Conservation (phyloP, 1,140 invertebrate genomes). For the Medauroidea extradentata region DNA sequence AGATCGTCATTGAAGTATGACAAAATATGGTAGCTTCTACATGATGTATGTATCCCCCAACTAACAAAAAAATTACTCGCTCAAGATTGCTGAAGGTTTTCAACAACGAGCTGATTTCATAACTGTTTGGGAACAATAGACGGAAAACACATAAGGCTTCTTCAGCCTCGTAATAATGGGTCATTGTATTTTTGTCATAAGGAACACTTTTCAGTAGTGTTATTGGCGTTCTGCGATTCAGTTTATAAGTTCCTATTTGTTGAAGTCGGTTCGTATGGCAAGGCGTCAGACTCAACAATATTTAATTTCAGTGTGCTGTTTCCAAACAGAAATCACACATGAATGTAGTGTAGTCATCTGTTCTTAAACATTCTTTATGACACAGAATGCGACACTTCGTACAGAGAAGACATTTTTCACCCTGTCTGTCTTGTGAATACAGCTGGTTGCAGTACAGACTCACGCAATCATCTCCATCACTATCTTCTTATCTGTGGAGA, state of each 20-base stretch:
- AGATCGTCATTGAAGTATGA: constrained; percentile 14
- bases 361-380: too few relatives aligned
- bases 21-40: constrained; percentile 20
- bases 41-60: constrained; percentile 17
- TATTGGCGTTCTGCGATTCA: constrained; percentile 25
- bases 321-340: constrained; percentile 13
- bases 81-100: not conserved
- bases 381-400: too few relatives aligned
- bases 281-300: constrained; percentile 11
- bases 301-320: constrained; percentile 28
- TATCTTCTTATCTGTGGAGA: too few relatives aligned
- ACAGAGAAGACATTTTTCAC: too few relatives aligned
- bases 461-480: too few relatives aligned
- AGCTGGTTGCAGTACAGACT: too few relatives aligned
- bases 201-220: constrained; percentile 20
- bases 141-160: constrained; percentile 34
- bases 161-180: constrained; percentile 26
- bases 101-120: constrained; percentile 1
- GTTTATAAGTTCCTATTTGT: constrained; percentile 24
- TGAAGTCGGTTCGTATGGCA: constrained; percentile 29
- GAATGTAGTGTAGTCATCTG: too few relatives aligned
- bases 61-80: constrained; percentile 14
- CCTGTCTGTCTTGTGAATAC: too few relatives aligned
- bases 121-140: constrained; percentile 29
- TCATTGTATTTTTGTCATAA: constrained; percentile 29